These are phyloP conservation scores for Lysandra bellargus DNA, from an alignment of 2,888 invertebrate species.

Conservation along the genomic window DNA sequence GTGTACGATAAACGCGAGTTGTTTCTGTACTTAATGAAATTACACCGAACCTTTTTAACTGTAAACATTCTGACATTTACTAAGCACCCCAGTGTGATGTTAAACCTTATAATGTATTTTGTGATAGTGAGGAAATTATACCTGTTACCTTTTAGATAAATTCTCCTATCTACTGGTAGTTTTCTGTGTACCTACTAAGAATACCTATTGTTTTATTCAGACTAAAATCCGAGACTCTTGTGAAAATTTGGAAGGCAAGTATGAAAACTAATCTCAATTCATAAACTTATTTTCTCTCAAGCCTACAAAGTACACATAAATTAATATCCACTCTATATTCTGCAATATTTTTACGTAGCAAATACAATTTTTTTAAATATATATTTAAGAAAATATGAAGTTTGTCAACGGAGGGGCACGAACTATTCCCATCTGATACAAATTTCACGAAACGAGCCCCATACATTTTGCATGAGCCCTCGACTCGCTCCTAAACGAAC, in stretches of 20 bases:
- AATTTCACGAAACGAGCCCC: slow-evolving; percentile 53
- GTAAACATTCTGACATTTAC: slow-evolving; percentile 4
- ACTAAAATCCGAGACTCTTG: no score
- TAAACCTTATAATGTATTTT: neutral
- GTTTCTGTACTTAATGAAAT: slow-evolving; percentile 25
- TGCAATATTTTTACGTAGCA: slow-evolving; percentile 10
- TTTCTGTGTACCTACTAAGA: no score
- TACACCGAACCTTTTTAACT: slow-evolving; percentile 22
- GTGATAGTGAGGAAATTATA: neutral
- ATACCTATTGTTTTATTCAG: no score
- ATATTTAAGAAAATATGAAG: slow-evolving; percentile 47
- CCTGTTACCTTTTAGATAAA: neutral
- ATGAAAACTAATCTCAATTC: no score
- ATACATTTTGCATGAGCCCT: slow-evolving; percentile 75
- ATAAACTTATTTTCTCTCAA: neutral
- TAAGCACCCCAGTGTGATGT: neutral
- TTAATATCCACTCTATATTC: slow-evolving; percentile 19
- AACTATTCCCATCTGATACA: slow-evolving; percentile 55
- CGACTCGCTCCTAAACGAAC: slow-evolving; percentile 41
- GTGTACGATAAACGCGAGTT: slow-evolving; percentile 30
- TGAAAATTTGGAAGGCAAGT: no score
- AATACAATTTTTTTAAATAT: slow-evolving; percentile 39
- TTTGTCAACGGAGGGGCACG: slow-evolving; percentile 44
- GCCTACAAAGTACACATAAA: neutral
- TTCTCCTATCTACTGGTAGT: no score